These are phyloP conservation scores for Zalophus californianus DNA, from an alignment of 2,797 vertebrate species.

Conservation along the genomic window DNA sequence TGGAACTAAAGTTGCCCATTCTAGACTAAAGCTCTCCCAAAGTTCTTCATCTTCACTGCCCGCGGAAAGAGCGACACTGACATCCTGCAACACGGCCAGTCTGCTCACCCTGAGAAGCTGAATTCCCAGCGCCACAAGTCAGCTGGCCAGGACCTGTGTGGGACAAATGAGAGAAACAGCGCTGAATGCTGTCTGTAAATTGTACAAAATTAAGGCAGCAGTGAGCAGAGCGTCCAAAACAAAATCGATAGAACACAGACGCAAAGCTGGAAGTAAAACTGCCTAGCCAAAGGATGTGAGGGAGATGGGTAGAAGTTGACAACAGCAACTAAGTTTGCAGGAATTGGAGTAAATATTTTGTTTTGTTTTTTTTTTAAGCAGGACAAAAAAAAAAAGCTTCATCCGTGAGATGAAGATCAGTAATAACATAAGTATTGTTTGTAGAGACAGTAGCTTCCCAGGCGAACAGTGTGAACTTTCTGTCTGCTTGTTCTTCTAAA, in stretches of 20 bases:
- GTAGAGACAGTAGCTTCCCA: background rate
- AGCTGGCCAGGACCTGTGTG: background rate
- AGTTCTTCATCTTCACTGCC: background rate
- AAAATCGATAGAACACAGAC: slow-evolving; percentile 3
- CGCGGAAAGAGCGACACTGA: background rate
- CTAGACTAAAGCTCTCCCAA: background rate
- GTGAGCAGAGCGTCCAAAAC: background rate
- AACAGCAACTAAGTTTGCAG: background rate
- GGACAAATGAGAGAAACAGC: background rate
- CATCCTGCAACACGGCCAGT: background rate
- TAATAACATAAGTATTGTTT: background rate
- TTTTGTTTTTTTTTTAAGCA: background rate
- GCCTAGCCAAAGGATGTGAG: slow-evolving; percentile 23
- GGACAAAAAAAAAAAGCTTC: background rate
- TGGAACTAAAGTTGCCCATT: background rate
- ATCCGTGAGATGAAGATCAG: background rate
- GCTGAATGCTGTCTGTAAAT: background rate
- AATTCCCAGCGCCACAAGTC: background rate
- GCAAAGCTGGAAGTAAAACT: slow-evolving; percentile 20
- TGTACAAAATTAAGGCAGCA: slow-evolving; percentile 46
- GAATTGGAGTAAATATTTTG: background rate
- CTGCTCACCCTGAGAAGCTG: background rate
- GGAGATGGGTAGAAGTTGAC: background rate
- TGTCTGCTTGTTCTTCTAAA: slow-evolving; percentile 37
- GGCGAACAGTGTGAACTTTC: background rate